phyloP scores from a whole-genome alignment of 2,888 invertebrate genomes.

The Cantharis rufa region DNA sequence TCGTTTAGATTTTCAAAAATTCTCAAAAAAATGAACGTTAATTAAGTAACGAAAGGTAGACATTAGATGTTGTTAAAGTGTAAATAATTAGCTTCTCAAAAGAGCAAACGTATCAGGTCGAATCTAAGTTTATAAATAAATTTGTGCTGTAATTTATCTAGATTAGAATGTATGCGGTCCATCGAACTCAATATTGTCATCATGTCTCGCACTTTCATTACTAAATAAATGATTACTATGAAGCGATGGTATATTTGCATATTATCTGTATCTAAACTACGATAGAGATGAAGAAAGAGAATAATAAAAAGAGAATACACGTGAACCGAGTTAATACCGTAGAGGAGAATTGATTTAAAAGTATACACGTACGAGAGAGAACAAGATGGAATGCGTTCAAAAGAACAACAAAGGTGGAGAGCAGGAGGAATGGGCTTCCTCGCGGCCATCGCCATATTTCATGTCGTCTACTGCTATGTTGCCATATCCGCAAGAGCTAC shows the following conservation, averaged over 20 bases:
- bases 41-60: constrained; percentile 1
- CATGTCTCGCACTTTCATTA: constrained; percentile 35
- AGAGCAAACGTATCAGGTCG: constrained; percentile 22
- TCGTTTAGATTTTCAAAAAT: neutral
- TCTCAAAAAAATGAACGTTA: neutral
- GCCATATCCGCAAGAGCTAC: constrained; percentile 44
- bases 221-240: constrained; percentile 40
- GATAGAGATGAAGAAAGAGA: constrained; percentile 27
- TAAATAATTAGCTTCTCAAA: constrained; percentile 16
- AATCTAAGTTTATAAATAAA: constrained; percentile 27
- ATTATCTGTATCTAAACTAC: constrained; percentile 36
- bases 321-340: constrained; percentile 5
- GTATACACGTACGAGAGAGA: constrained; percentile 10
- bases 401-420: constrained; percentile 39
- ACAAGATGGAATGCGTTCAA: constrained; percentile 29
- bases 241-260: constrained; percentile 39
- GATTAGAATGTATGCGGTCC: constrained; percentile 33
- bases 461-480: constrained; percentile 51
- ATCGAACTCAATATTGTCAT: constrained; percentile 40
- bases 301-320: constrained; percentile 14
- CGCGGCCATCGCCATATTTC: constrained; percentile 53
- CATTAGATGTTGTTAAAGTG: constrained; percentile 1
- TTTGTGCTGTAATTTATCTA: constrained; percentile 25
- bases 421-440: constrained; percentile 51
- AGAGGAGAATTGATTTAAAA: constrained; percentile 1